Conservation (phyloP, 2,888 invertebrate species). For the Andrena minutula region DNA sequence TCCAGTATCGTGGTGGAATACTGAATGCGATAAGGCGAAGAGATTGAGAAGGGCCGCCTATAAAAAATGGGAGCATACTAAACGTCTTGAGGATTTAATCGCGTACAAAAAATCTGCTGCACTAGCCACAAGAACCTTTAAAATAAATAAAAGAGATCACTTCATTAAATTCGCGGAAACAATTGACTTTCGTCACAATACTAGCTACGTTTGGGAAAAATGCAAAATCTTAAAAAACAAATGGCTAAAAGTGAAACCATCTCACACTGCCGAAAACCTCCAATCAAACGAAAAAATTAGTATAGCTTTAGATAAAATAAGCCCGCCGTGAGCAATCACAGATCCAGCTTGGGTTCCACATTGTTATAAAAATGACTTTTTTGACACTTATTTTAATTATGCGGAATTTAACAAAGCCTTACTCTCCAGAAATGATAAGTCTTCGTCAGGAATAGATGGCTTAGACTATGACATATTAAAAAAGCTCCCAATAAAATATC, state of each 20-base stretch:
- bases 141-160: neutral
- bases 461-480: no score
- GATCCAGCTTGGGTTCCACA: neutral
- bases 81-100: neutral
- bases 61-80: conserved; percentile 4
- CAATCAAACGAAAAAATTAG: neutral
- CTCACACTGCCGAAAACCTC: neutral
- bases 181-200: neutral
- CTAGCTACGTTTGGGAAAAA: no score
- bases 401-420: neutral
- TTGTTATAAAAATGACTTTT: neutral
- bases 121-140: neutral
- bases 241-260: neutral
- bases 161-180: neutral
- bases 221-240: conserved; percentile 18
- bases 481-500: no score
- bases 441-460: neutral
- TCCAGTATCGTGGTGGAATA: conserved; percentile 4
- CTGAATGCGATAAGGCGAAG: neutral
- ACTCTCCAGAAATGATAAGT: neutral
- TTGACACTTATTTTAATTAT: neutral
- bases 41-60: neutral
- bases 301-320: neutral
- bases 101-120: neutral
- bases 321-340: neutral